phyloP scores from a whole-genome alignment of 2,888 invertebrate species.

The Papilio protenor region DNA sequence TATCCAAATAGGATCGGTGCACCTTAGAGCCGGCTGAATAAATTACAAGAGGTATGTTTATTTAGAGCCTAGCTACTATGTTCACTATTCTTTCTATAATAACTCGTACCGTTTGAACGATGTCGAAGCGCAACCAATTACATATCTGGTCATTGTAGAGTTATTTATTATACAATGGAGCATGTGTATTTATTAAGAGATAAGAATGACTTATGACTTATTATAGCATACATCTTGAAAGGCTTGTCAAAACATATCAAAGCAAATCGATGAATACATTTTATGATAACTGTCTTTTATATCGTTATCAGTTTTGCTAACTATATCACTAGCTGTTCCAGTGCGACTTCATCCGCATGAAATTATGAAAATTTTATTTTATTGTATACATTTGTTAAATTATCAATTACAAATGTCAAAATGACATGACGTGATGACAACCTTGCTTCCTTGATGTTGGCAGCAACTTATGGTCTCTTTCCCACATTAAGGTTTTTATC shows the following conservation, averaged over 20 bases:
- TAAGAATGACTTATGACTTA: slow-evolving; percentile 64
- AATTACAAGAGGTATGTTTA: slow-evolving; percentile 45
- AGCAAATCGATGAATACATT: slow-evolving; percentile 37
- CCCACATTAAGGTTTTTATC: too few species aligned
- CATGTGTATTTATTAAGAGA: slow-evolving; percentile 70
- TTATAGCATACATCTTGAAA: slow-evolving; percentile 59
- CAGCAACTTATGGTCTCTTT: too few species aligned
- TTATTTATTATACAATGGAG: slow-evolving; percentile 72
- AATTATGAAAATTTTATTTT: too few species aligned
- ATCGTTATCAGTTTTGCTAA: too few species aligned
- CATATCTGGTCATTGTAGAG: slow-evolving; percentile 69
- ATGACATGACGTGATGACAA: too few species aligned
- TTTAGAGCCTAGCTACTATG: slow-evolving; percentile 46
- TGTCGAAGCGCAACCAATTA: slow-evolving; percentile 72
- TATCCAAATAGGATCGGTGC: slow-evolving; percentile 45
- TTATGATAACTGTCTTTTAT: neutral
- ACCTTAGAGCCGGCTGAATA: slow-evolving; percentile 40
- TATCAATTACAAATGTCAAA: too few species aligned
- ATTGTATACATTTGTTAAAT: too few species aligned
- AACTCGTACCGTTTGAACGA: slow-evolving; percentile 62
- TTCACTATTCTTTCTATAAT: slow-evolving; percentile 58
- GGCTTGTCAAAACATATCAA: slow-evolving; percentile 47
- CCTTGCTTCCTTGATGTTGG: too few species aligned
- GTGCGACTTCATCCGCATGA: too few species aligned
- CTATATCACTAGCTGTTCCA: too few species aligned